These are phyloP conservation scores for Motacilla alba DNA, from an alignment of 2,113 vertebrate species.

Conservation along the genomic window DNA sequence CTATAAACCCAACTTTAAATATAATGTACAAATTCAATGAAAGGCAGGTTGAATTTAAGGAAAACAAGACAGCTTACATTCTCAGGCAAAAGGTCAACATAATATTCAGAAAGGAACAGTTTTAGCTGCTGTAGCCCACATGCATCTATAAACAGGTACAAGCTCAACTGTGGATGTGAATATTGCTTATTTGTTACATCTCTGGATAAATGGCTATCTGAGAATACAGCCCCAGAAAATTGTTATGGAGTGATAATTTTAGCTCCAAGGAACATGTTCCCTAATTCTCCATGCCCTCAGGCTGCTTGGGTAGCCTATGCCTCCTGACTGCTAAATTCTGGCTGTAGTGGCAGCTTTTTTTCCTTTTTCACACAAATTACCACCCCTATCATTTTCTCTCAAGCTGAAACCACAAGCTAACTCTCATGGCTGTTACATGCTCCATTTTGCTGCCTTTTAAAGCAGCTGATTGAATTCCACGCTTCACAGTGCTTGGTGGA, in stretches of 20 bases:
- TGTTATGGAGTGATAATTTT: background rate
- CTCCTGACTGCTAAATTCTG: background rate
- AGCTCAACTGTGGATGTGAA: background rate
- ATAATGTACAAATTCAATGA: conserved; percentile 21
- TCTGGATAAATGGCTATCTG: background rate
- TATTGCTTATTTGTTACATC: background rate
- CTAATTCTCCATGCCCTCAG: background rate
- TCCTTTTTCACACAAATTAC: background rate
- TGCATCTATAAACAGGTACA: background rate
- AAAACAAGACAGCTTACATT: background rate
- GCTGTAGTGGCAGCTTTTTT: background rate
- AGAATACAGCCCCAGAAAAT: background rate
- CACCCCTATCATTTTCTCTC: background rate
- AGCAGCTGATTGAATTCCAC: background rate
- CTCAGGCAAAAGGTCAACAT: background rate
- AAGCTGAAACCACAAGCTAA: background rate
- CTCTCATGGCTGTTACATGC: background rate
- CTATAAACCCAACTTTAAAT: background rate
- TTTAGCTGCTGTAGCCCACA: background rate
- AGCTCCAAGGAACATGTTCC: background rate
- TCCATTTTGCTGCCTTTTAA: conserved; percentile 11
- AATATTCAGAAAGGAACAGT: background rate
- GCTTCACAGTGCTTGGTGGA: background rate
- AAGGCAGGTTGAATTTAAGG: background rate
- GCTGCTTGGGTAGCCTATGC: background rate